Base-by-base conservation (phyloP, 1,140 invertebrate species). In the Neodiprion virginianus region DNA sequence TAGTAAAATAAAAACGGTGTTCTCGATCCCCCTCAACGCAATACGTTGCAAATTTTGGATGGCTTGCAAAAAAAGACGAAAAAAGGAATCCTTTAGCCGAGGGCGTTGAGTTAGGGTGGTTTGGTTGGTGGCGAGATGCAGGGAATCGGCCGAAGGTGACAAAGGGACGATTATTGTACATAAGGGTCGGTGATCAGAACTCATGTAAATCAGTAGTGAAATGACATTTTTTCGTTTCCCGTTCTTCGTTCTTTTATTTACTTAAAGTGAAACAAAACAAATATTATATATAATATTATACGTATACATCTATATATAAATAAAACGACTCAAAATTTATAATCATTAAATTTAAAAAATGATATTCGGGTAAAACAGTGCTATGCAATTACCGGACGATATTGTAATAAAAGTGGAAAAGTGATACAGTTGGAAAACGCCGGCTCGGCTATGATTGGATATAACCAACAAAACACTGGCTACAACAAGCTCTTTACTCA, bases 401-500 rank as follows among this genome's bases (percentile, higher is more conserved):
- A 40, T 40, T 40, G 28, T 40, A 40, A 40, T 40, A 40, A 2
- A 40, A 40, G 28, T 40, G 28, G 28, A 40, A 40, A 40, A 40
- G 28, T 40, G 28, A 40, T 40, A 40, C 28, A 40, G 2, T 40
- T 17, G 53, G 53, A 61, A 61, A 61, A 61, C 53, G 11, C 53
- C 53, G 53, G 53, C 80, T 81, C 77, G 87, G 87, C 87, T 81
- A 92, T 92, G 92, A 94, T 95, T 89, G 94, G 94, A 85, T 95
- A 95, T 90, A 93, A 92, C 88, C 94, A 93, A 87, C 91, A 92
- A 86, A 93, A 93, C 89, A 92, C 93, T 83, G 95, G 94, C 89
- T 96, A 96, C 91, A 96, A 96, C 90, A 96, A 96, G 90, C 92
- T 96, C 83, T 96, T 96, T 86, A 95, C 95, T 77, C 95, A 96